Evolutionary conservation across 1,140 invertebrate species (phyloP).

Genomic region (Anoplolepis gracilipes): DNA sequence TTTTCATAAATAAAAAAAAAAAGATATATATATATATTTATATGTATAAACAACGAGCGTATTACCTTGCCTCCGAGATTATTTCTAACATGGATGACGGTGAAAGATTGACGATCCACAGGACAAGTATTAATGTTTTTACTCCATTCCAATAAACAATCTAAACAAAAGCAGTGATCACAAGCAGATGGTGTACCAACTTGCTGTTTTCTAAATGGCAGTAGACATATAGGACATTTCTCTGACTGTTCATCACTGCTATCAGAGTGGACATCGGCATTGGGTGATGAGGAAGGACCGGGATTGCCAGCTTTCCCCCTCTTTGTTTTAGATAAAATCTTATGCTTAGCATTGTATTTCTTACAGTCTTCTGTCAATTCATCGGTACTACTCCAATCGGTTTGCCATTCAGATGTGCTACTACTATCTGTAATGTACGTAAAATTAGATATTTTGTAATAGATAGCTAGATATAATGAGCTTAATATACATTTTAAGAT

Average conservation of each 20-base stretch:
- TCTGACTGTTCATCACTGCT: conserved; percentile 90
- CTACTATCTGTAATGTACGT: conserved; percentile 34
- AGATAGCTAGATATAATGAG: background rate
- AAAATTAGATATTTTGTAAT: background rate
- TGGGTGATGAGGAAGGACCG: conserved; percentile 35
- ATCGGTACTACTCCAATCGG: conserved; percentile 81
- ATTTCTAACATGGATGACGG: conserved; percentile 91
- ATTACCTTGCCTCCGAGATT: conserved; percentile 89
- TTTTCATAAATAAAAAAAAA: background rate
- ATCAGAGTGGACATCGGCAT: conserved; percentile 84
- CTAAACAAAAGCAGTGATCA: conserved; percentile 95
- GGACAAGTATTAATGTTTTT: conserved; percentile 98
- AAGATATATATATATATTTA: background rate
- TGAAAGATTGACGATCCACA: conserved; percentile 94
- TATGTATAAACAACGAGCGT: too few relatives aligned
- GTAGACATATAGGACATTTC: conserved; percentile 94
- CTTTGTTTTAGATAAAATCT: conserved; percentile 58
- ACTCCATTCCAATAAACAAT: conserved; percentile 96
- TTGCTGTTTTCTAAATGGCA: conserved; percentile 89
- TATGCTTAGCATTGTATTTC: conserved; percentile 24
- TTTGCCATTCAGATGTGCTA: conserved; percentile 78
- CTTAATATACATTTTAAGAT: background rate
- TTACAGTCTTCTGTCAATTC: conserved; percentile 64
- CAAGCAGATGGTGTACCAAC: conserved; percentile 94
- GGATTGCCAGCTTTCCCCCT: conserved; percentile 37